Percentiles rank a stretch among this genome's conserved stretches.
Conservation (phyloP, 2,888 invertebrate genomes). For the Cataglyphis albicans region DNA sequence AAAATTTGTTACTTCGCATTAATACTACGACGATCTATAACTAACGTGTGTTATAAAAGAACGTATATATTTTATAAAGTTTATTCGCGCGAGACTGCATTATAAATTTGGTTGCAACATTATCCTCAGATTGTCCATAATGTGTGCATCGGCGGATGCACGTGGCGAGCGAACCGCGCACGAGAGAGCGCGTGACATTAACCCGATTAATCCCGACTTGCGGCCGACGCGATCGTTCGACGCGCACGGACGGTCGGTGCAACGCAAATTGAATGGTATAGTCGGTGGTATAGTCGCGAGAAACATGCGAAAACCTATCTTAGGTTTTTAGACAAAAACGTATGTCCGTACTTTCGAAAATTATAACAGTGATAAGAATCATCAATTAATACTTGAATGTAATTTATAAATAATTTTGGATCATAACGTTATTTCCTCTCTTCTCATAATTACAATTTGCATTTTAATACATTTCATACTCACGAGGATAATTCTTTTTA, state of each 20-base stretch:
- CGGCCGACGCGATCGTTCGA: constrained; percentile 47
- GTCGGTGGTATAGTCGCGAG: background rate
- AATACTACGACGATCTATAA: background rate
- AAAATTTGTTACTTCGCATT: background rate
- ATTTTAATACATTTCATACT: background rate
- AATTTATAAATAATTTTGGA: background rate
- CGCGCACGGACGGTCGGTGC: background rate
- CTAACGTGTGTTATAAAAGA: background rate
- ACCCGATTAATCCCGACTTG: constrained; percentile 66
- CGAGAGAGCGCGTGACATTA: constrained; percentile 62
- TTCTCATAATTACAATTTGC: background rate
- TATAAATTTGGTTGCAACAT: constrained; percentile 15
- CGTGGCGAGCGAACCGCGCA: constrained; percentile 37
- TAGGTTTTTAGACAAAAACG: background rate
- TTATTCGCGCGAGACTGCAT: background rate
- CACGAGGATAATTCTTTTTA: background rate
- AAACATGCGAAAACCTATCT: constrained; percentile 8
- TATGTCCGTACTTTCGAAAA: background rate
- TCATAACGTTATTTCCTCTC: background rate
- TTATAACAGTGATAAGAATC: background rate
- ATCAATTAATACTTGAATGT: background rate
- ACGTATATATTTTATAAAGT: constrained; percentile 1
- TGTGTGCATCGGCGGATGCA: constrained; percentile 22
- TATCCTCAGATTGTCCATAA: constrained; percentile 37
- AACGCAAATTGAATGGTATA: constrained; percentile 9